phyloP scores from a whole-genome alignment of 2,113 vertebrate species.

The Microtus richardsoni region DNA sequence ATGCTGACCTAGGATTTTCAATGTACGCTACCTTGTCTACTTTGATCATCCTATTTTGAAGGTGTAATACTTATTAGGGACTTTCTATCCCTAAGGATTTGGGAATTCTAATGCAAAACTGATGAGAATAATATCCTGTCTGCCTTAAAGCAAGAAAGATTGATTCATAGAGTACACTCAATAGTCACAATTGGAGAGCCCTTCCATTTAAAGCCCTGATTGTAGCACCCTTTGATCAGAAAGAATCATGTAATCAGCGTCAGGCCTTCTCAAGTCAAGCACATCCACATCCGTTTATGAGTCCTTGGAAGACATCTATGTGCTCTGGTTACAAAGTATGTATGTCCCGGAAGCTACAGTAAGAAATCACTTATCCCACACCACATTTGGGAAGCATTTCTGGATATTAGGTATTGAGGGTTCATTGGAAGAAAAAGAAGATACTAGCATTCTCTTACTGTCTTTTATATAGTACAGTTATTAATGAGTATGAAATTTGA shows the following conservation, averaged over 20 bases:
- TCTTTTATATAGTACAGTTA: neutral
- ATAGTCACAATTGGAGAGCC: neutral
- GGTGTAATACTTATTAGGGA: neutral
- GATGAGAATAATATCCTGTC: neutral
- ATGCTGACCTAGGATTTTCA: neutral
- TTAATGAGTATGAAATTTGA: neutral
- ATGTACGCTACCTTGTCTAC: neutral
- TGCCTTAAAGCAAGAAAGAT: neutral
- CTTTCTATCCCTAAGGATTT: neutral
- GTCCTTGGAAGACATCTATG: neutral
- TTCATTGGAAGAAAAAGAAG: neutral
- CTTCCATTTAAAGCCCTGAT: neutral
- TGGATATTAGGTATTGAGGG: neutral
- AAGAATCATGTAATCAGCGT: neutral
- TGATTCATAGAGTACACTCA: neutral
- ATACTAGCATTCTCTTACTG: neutral
- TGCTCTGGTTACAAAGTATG: neutral
- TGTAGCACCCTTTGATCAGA: neutral
- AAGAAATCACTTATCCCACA: neutral
- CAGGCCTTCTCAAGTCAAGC: neutral
- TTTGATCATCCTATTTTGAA: neutral
- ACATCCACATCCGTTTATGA: neutral
- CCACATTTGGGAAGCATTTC: slow-evolving; percentile 18
- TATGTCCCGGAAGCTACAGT: neutral
- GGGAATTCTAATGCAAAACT: slow-evolving; percentile 23